Base-by-base conservation (phyloP, 2,888 invertebrate genomes). In the Brachyopa scutellaris region DNA sequence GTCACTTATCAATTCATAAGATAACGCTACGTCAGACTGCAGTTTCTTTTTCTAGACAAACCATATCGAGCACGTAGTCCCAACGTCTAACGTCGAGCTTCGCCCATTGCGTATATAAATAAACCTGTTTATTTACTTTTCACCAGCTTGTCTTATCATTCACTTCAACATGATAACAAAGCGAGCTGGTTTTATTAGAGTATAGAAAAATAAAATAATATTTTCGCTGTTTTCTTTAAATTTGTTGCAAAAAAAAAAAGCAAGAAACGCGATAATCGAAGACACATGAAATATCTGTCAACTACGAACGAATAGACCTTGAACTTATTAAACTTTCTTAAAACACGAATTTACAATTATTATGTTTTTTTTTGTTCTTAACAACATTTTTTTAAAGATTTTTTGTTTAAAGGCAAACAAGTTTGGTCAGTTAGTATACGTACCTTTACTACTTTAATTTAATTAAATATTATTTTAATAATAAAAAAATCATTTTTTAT, bases 81-180 rank as follows among this genome's bases (percentile, higher is more conserved):
- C n/a, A n/a, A n/a, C 42, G 9, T 21, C 36, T 13, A 19, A 0
- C 15, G n/a, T n/a, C n/a, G n/a, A n/a, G n/a, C 38, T 7, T 26
- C n/a, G 26, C 6, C 33, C n/a, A 26, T 26, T 33, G 23, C 17
- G 23, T 42, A 19, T 38, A 61, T 31, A 2, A 9, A 13, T 15
- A 40, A 13, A 29, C 4, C 6, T 21, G 29, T 45, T 55, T 57
- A 17, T 40, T 78, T 59, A 45, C 29, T 53, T 17, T 53, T 11
- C 17, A 15, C 38, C 11, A n/a, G 36, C 26, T 67, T 73, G 15
- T 61, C 38, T 79, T 79, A 79, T 73, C 79, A 21, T 13, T 19
- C 31, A 45, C 42, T 51, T 72, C 31, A 13, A 57, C 21, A 11
- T 36, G 72, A 72, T 72, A 79, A 67, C 29, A 23, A 36, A 11